Conservation (phyloP, 2,113 vertebrate species). For the Rhegmatorhina hoffmannsi region DNA sequence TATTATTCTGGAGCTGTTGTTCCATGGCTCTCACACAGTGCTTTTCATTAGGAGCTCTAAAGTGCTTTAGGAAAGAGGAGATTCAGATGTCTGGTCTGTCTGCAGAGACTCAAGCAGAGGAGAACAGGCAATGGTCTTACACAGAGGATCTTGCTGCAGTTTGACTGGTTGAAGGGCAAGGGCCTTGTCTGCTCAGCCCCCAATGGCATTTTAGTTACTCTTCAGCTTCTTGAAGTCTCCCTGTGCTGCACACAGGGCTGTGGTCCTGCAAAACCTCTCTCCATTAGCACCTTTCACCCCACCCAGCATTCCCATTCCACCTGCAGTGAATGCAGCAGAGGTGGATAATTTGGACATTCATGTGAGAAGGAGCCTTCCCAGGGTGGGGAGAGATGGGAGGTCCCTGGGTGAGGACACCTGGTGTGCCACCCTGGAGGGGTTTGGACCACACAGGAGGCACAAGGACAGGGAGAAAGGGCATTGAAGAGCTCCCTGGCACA, state of each 20-base stretch:
- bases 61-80: conserved; percentile 43
- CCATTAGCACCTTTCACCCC: fast-evolving
- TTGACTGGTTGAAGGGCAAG: not conserved
- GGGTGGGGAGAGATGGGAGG: fast-evolving
- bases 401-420: not conserved
- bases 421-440: fast-evolving
- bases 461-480: not conserved
- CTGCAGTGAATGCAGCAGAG: not conserved
- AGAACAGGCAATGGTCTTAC: not conserved
- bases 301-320: fast-evolving
- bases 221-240: not conserved
- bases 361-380: fast-evolving
- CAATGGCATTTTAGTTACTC: not conserved
- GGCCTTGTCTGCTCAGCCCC: not conserved
- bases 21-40: not conserved
- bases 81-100: not conserved
- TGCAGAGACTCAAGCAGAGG: not conserved
- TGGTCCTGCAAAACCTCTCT: not conserved
- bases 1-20: conserved; percentile 1
- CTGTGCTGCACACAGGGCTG: not conserved
- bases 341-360: fast-evolving
- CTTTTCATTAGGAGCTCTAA: conserved; percentile 60
- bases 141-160: not conserved
- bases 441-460: fast-evolving
- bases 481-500: not conserved